Evolutionary conservation across 2,797 vertebrate genomes (phyloP).

Genomic region (Thamnophis elegans): DNA sequence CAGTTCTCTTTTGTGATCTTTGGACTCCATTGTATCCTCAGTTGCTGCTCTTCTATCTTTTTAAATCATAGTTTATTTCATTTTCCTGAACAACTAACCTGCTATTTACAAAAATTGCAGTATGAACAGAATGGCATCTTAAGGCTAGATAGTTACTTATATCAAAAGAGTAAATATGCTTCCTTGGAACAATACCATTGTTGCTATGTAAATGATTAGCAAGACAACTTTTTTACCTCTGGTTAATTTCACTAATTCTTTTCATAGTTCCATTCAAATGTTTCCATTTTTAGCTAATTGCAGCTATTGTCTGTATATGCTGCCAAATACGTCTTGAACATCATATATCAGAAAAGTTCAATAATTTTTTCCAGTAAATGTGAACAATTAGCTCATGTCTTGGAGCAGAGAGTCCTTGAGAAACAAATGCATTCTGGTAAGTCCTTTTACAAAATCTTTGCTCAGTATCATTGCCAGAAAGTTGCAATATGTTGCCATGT

Average conservation of each 20-base stretch:
- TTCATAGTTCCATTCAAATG: neutral
- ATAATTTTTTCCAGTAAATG: too few relatives aligned
- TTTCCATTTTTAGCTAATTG: neutral
- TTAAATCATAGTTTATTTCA: neutral
- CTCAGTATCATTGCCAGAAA: too few relatives aligned
- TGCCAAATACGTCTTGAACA: too few relatives aligned
- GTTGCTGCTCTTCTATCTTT: neutral
- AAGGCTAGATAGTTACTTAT: neutral
- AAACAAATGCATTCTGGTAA: too few relatives aligned
- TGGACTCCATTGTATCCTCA: neutral
- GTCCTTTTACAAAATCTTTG: too few relatives aligned
- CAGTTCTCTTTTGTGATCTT: neutral
- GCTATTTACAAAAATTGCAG: neutral
- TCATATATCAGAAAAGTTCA: too few relatives aligned
- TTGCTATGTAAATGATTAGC: neutral
- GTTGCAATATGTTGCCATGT: too few relatives aligned
- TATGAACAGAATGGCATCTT: neutral
- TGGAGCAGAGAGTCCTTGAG: too few relatives aligned
- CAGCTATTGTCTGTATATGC: neutral
- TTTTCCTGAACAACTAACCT: neutral
- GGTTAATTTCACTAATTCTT: neutral
- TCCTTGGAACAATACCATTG: neutral
- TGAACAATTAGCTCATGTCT: too few relatives aligned
- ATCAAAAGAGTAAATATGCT: neutral
- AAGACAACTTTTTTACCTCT: neutral